phyloP scores from a whole-genome alignment of 2,113 vertebrate species.

The Coturnix japonica region DNA sequence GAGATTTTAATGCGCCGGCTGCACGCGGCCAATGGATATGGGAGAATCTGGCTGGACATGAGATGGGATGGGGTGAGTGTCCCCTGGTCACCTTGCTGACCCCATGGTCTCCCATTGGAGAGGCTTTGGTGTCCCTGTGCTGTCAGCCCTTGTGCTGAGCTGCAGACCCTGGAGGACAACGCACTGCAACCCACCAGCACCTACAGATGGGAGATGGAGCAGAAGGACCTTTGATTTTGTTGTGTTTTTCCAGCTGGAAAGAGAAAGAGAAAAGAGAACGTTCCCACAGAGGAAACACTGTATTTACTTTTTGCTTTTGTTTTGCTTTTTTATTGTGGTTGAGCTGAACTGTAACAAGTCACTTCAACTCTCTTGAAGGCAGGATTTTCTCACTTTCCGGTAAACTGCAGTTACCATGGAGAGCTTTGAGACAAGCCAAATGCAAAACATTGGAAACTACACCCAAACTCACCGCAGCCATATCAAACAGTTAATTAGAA shows the following conservation, averaged over 20 bases:
- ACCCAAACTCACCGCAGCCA: constrained; percentile 48
- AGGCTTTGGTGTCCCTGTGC: neutral
- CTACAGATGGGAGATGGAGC: neutral
- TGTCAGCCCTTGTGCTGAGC: neutral
- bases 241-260: constrained; percentile 48
- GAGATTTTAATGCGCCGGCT: neutral
- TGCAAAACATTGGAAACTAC: constrained; percentile 69
- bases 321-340: constrained; percentile 8
- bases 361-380: constrained; percentile 7
- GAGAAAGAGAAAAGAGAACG: neutral
- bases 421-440: constrained; percentile 71
- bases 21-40: neutral
- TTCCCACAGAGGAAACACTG: constrained; percentile 13
- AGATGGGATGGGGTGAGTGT: neutral
- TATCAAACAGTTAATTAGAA: constrained; percentile 77
- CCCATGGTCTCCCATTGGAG: neutral
- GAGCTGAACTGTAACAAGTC: constrained; percentile 25
- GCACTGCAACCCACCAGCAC: neutral
- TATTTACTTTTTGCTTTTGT: neutral
- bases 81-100: too few species aligned
- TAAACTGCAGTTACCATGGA: constrained; percentile 79
- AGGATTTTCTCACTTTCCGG: constrained; percentile 70
- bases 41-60: neutral
- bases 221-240: neutral
- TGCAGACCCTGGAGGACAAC: neutral